Percentiles rank a stretch among this genome's conserved stretches.
Evolutionary conservation across 2,888 invertebrate genomes (phyloP).

Genomic region (Trichopoda pennipes): DNA sequence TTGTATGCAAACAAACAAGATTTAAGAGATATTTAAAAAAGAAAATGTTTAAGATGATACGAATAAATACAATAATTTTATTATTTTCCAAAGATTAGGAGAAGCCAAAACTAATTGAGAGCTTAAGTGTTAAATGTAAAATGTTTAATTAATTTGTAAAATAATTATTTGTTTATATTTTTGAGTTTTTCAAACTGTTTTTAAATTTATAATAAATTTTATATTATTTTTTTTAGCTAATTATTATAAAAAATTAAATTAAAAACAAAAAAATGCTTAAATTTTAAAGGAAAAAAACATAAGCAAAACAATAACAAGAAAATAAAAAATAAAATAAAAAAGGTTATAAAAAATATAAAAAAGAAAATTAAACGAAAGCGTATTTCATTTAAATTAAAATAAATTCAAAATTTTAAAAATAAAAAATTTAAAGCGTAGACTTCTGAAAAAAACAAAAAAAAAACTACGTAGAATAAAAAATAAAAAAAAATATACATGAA

Average conservation of each 20-base stretch:
- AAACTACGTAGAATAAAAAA: slow-evolving; percentile 9
- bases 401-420: neutral
- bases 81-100: slow-evolving; percentile 62
- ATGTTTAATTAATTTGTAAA: slow-evolving; percentile 41
- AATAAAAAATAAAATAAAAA: slow-evolving; percentile 9
- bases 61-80: slow-evolving; percentile 35
- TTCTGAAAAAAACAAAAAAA: neutral
- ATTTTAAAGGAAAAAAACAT: slow-evolving; percentile 40
- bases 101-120: slow-evolving; percentile 19
- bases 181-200: slow-evolving; percentile 56
- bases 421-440: neutral
- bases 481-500: neutral
- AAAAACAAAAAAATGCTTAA: slow-evolving; percentile 38
- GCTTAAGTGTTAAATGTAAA: slow-evolving; percentile 47
- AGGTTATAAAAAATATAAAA: slow-evolving; percentile 14
- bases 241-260: slow-evolving; percentile 20
- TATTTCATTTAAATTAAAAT: slow-evolving; percentile 33
- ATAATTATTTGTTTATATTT: slow-evolving; percentile 46
- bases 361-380: slow-evolving; percentile 17
- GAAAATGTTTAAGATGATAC: slow-evolving; percentile 21
- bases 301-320: neutral
- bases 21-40: slow-evolving; percentile 16
- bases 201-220: slow-evolving; percentile 58
- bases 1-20: slow-evolving; percentile 21
- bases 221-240: slow-evolving; percentile 66